Evolutionary conservation across 2,113 vertebrate genomes (phyloP), one percentile per base, ranked within the genome.

Genomic region (Hippolais icterina): DNA sequence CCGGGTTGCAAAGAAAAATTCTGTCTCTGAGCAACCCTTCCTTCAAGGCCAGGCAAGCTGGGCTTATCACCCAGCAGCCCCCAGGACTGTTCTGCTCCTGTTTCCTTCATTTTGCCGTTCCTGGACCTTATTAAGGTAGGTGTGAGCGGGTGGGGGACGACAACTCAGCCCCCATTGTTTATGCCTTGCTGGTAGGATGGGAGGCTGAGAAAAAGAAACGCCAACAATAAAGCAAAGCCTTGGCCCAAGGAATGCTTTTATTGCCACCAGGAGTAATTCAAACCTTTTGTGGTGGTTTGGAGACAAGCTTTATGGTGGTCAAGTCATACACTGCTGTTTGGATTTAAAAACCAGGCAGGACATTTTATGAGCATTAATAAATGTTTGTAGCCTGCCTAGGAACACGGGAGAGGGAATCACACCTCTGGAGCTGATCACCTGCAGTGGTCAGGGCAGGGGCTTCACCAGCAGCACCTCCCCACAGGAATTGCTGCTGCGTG

Each of bases 251-350:
- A 97, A 97, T 84, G 91, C 74, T 97, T 98, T 97, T 97, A 97
- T 97, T 96, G 95, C 97, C 90, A 93, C 90, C 91, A 94, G 91
- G 96, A 91, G 96, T 97, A 97, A 97, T 95, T 96, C 95, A 97
- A 97, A 96, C 89, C 95, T 98, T 97, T 98, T 97, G 96, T 97
- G 97, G 94, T 96, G 93, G 94, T 95, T 98, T 95, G 60, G 97
- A 89, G 56, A 93, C 86, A 94, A 93, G 81, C 93, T 98, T 98
- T 97, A 97, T 53, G 78, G 83, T 96, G 66, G 71, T 49, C 83
- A 83, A 96, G 89, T 90, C 94, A 86, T 96, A 95, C 63, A 3
- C 22, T 60, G 93, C 83, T 93, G 91, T 89, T 83, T 95, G 91
- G 64, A 94, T 93, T 96, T 97, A 88, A 97, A 96, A 97, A 97